Conservation (phyloP, 1,140 invertebrate species). For the Eubasilissa regina region DNA sequence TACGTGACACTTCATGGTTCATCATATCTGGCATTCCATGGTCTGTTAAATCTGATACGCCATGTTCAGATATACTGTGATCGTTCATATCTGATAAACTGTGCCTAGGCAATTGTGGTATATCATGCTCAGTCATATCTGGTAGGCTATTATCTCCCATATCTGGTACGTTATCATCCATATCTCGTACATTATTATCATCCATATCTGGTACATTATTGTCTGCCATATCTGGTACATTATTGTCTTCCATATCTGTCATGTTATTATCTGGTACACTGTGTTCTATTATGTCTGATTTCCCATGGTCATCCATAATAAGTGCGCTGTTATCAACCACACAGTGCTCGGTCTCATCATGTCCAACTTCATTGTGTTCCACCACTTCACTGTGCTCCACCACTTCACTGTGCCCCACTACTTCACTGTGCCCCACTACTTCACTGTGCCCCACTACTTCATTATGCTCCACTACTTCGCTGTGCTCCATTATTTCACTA, state of each 20-base stretch:
- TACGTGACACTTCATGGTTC: background rate
- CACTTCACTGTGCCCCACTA: too few relatives aligned
- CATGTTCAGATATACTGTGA: background rate
- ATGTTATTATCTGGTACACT: background rate
- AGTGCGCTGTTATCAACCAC: too few relatives aligned
- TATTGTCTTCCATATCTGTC: background rate
- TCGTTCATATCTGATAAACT: background rate
- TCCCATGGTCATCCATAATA: too few relatives aligned
- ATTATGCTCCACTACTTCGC: too few relatives aligned
- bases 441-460: too few relatives aligned
- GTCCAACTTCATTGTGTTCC: too few relatives aligned
- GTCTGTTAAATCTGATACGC: background rate
- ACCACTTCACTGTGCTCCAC: background rate
- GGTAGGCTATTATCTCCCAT: background rate
- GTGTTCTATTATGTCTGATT: constrained; percentile 10
- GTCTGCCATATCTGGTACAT: background rate
- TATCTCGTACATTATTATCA: background rate
- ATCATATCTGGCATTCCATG: background rate
- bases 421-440: too few relatives aligned
- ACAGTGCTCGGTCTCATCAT: too few relatives aligned
- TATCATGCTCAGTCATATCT: background rate
- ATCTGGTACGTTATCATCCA: background rate
- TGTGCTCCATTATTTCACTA: background rate
- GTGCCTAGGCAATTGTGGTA: background rate
- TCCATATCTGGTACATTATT: background rate